These are phyloP conservation scores for Lathamus discolor DNA, from an alignment of 2,113 vertebrate genomes.

Conservation along the genomic window DNA sequence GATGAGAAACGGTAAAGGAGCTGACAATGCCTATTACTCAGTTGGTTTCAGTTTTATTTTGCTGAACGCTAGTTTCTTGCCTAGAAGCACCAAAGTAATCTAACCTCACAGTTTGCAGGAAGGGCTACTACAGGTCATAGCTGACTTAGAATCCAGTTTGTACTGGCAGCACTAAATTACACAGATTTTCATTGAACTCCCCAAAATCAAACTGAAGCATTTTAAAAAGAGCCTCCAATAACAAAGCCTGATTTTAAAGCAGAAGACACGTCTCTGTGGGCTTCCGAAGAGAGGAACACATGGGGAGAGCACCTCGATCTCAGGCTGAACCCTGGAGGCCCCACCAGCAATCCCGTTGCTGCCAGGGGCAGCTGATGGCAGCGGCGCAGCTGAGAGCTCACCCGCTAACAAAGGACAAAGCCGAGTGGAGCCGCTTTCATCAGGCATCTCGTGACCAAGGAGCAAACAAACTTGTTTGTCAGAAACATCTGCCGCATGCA, in stretches of 20 bases:
- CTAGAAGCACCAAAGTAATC: background rate
- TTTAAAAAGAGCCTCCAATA: background rate
- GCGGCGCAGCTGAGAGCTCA: conserved; percentile 1
- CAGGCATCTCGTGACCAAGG: background rate
- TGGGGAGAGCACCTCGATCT: background rate
- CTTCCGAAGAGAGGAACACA: background rate
- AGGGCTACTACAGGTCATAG: background rate
- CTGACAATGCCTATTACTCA: background rate
- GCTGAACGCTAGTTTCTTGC: background rate
- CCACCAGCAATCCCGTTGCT: background rate
- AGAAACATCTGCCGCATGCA: background rate
- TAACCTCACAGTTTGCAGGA: background rate
- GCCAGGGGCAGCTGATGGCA: background rate
- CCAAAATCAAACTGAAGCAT: background rate
- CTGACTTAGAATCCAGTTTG: background rate
- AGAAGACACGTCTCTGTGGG: background rate
- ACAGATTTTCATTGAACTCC: background rate
- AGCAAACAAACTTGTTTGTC: conserved; percentile 20
- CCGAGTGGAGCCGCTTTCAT: background rate
- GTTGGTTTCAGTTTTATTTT: background rate
- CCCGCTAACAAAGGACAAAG: background rate
- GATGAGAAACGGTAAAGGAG: background rate
- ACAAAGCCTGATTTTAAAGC: background rate
- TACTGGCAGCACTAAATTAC: background rate
- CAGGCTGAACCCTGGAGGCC: background rate